phyloP scores from a whole-genome alignment of 2,113 vertebrate species.

The Orthonyx spaldingii region DNA sequence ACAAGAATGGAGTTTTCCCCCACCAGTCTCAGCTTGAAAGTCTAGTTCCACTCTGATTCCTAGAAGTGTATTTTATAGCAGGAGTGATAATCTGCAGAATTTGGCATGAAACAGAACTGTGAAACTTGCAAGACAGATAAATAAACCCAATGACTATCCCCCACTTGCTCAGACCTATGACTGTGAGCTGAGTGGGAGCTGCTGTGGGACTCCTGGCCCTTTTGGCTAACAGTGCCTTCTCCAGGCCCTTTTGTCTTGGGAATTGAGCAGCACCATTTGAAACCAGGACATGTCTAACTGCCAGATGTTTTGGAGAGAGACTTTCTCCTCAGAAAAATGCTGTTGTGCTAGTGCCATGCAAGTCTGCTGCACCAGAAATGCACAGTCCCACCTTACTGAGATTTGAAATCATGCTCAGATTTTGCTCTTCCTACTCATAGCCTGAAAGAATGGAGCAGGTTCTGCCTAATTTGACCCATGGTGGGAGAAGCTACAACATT shows the following conservation, averaged over 20 bases:
- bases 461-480: neutral
- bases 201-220: neutral
- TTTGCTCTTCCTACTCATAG: neutral
- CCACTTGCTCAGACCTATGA: neutral
- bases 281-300: neutral
- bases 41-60: neutral
- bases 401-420: neutral
- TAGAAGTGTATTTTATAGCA: neutral
- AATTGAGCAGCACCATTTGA: neutral
- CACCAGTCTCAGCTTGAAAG: neutral
- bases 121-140: neutral
- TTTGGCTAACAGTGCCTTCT: neutral
- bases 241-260: neutral
- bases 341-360: neutral
- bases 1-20: neutral
- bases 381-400: neutral
- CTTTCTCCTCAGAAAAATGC: neutral
- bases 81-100: neutral
- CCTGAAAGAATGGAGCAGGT: neutral
- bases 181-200: neutral
- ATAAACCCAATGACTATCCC: neutral
- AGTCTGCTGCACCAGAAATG: neutral
- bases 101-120: neutral
- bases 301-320: neutral
- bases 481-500: neutral